Percentiles rank a stretch among this genome's conserved stretches.
phyloP scores from a whole-genome alignment of 35 echinoderm and acorn worm species.

The Stichopus chloronotus region DNA sequence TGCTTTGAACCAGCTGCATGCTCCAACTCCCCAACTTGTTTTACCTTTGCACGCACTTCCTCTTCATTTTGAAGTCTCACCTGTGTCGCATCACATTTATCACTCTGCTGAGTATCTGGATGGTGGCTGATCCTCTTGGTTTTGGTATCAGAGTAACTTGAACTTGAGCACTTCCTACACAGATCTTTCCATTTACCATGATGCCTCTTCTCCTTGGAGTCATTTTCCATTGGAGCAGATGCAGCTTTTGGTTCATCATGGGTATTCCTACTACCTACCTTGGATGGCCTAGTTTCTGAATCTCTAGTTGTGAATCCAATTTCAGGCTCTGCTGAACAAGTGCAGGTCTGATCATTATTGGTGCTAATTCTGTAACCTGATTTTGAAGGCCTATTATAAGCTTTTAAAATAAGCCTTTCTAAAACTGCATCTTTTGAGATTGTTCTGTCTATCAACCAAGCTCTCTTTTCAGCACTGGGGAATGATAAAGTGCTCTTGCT shows the following conservation, averaged over 20 bases:
- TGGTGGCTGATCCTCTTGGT: background rate
- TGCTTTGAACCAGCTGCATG: background rate
- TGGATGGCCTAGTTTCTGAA: constrained; percentile 34
- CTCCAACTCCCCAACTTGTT: background rate
- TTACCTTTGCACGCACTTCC: background rate
- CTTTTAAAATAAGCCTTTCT: constrained; percentile 50
- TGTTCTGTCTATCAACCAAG: constrained; percentile 26
- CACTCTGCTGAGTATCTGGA: background rate
- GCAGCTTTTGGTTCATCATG: background rate
- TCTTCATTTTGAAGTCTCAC: background rate
- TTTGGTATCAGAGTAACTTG: background rate
- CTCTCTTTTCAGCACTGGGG: background rate
- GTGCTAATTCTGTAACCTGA: constrained; percentile 8
- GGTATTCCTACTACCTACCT: background rate
- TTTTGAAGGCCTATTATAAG: constrained; percentile 41
- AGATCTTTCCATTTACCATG: background rate
- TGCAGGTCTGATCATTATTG: constrained; percentile 20
- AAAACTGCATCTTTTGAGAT: constrained; percentile 43
- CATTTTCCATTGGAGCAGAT: background rate
- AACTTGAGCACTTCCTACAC: constrained; percentile 13
- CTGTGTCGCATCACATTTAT: background rate
- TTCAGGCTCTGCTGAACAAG: constrained; percentile 45
- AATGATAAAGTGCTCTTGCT: background rate
- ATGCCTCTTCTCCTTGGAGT: background rate
- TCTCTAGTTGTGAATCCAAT: constrained; percentile 23